Base-by-base conservation (phyloP, 2,888 invertebrate genomes). In the Pycnomerus fuliginosus region DNA sequence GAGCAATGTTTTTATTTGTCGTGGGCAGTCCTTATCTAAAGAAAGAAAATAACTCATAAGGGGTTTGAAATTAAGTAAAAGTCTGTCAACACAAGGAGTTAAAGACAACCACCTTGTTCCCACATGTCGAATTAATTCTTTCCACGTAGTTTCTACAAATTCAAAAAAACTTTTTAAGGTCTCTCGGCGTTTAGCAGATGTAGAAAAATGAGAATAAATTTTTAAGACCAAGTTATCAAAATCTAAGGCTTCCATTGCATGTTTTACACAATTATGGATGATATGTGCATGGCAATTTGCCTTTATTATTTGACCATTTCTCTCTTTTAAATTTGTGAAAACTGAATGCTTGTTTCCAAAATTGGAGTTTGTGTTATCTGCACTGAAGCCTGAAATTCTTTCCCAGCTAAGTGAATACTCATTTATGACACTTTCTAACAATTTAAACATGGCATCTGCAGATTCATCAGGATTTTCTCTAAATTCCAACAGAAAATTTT, bases 21-120 rank as follows among this genome's bases (percentile, higher is more conserved):
- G 4, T 27, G 10, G 27, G 10, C 27, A 27, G 27, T 27, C 10
- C n/a, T n/a, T n/a, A 4, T 10, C 10, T n/a, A 27, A 7, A 8
- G 3, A 7, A 4, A 27, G 4, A 27, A 27, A 27, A 5, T 27
- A 27, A 27, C 27, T 27, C 7, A 5, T 7, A n/a, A 27, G 8
- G 8, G 20, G 5, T 20, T 7, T 8, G 8, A 7, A 20, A 20
- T 20, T 20, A 7, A 11, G 4, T 10, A 27, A 27, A 7, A 27
- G 4, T 10, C 27, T 27, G 3, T 27, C 27, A 7, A 27, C 4
- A 8, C 27, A 27, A 27, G 27, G 27, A 27, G 7, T 27, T 11
- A 27, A 27, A 27, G 27, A 8, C 4, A 27, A 10, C 27, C 27
- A 27, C 3, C 27, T 7, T 27, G 27, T 27, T n/a, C 27, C 27